phyloP scores from a whole-genome alignment of 2,888 invertebrate species.

The Parnassius apollo region DNA sequence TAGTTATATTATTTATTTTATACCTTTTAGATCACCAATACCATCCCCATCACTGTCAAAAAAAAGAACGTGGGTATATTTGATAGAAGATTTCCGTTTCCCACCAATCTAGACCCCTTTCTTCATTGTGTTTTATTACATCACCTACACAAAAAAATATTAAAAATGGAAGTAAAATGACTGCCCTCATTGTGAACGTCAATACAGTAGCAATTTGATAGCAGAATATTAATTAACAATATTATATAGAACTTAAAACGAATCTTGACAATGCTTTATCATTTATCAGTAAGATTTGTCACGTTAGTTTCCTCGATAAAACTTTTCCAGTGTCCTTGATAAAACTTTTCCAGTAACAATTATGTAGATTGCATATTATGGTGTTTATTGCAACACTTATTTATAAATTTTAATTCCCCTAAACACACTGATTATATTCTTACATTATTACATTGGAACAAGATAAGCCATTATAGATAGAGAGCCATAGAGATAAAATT shows the following conservation, averaged over 20 bases:
- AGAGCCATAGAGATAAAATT: too few relatives aligned
- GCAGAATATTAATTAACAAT: slow-evolving; percentile 2
- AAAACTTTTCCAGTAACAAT: slow-evolving; percentile 16
- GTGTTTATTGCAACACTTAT: too few relatives aligned
- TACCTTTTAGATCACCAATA: slow-evolving; percentile 82
- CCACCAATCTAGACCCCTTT: slow-evolving; percentile 84
- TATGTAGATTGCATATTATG: neutral
- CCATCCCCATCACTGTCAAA: slow-evolving; percentile 90
- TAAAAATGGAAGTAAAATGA: slow-evolving; percentile 46
- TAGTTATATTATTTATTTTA: neutral
- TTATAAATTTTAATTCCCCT: too few relatives aligned
- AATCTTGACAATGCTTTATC: slow-evolving; percentile 1
- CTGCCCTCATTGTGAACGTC: slow-evolving; percentile 44
- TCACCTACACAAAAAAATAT: slow-evolving; percentile 42
- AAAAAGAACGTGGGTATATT: slow-evolving; percentile 89
- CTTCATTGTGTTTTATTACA: slow-evolving; percentile 39
- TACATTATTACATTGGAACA: too few relatives aligned
- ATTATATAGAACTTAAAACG: neutral
- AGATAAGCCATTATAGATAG: too few relatives aligned
- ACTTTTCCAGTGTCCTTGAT: slow-evolving; percentile 1
- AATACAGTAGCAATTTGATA: neutral
- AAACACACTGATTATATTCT: too few relatives aligned
- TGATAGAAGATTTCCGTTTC: slow-evolving; percentile 88
- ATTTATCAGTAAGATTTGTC: slow-evolving; percentile 7
- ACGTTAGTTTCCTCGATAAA: neutral